phyloP scores from a whole-genome alignment of 2,888 invertebrate genomes.

The Apodemia zela region DNA sequence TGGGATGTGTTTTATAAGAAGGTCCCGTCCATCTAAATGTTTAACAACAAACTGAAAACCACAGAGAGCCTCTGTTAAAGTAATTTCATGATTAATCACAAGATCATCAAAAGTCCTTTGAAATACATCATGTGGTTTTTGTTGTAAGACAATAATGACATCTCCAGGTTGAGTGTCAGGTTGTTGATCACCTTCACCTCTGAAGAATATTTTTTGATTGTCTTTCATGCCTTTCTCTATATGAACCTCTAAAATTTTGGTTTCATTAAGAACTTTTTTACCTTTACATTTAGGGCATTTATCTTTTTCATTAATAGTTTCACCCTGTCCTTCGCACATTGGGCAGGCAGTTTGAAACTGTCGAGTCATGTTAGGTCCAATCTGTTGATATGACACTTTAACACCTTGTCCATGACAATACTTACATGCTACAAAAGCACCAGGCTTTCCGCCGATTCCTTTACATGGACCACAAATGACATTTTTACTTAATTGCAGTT shows the following conservation, averaged over 20 bases:
- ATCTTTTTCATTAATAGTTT: slow-evolving; percentile 89
- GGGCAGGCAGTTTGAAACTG: slow-evolving; percentile 82
- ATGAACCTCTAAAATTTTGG: slow-evolving; percentile 91
- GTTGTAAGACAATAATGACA: slow-evolving; percentile 91
- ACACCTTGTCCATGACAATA: slow-evolving; percentile 89
- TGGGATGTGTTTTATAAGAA: slow-evolving; percentile 87
- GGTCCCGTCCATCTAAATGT: slow-evolving; percentile 93
- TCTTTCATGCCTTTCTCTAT: slow-evolving; percentile 95
- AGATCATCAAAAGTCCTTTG: slow-evolving; percentile 88
- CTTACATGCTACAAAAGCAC: slow-evolving; percentile 83
- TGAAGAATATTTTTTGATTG: slow-evolving; percentile 90
- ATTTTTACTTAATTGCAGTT: slow-evolving; percentile 90
- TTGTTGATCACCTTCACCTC: slow-evolving; percentile 94
- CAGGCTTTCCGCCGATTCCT: slow-evolving; percentile 88
- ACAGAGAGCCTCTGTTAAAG: slow-evolving; percentile 93
- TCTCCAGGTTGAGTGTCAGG: slow-evolving; percentile 93
- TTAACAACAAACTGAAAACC: slow-evolving; percentile 92
- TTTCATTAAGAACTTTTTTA: slow-evolving; percentile 90
- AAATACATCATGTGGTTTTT: slow-evolving; percentile 89
- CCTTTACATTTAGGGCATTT: slow-evolving; percentile 91
- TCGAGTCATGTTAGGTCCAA: slow-evolving; percentile 83
- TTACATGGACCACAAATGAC: slow-evolving; percentile 88
- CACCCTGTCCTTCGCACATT: slow-evolving; percentile 85
- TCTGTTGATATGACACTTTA: slow-evolving; percentile 86
- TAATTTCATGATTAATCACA: slow-evolving; percentile 86